Evolutionary conservation across 2,888 invertebrate genomes (phyloP), one percentile per base, ranked within the genome.

Genomic region (Trissolcus brochymenae): DNA sequence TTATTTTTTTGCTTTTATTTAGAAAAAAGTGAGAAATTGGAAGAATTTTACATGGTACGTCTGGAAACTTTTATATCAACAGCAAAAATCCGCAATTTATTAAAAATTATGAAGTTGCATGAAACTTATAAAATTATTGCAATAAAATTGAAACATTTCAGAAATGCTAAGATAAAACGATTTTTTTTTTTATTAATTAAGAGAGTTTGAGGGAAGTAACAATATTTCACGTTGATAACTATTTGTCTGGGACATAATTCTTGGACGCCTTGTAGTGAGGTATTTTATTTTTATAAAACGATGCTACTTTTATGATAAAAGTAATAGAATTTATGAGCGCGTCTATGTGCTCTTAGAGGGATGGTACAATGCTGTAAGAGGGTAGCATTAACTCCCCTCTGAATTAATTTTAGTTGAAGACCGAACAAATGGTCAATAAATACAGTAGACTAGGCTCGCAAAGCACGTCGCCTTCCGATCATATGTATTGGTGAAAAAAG

Each of bases 361-460:
- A 53, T 35, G 65, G 57, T 19, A 59, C 40, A 64, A 72, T 62
- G 67, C 2, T 59, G 49, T 25, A 67, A 14, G 59, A 74, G 67
- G 67, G 66, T 55, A 67, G 46, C 46, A 57, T 72, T 68, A 64
- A 67, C 54, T 73, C 64, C 77, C 77, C 77, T 73, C 17, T 25
- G 72, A 68, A 72, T 77, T 72, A 73, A 77, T 78, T 78, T 70
- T 54, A 73, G 60, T 61, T 41, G 56, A 54, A 73, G 60, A 73
- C 61, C 19, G 68, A 66, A 74, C 77, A 78, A 78, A 78, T 78
- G 77, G 68, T 78, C 78, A 78, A 78, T 78, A 78, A 78, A 78
- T 71, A 75, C 40, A 55, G 53, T 29, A 53, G 67, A 43, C 54
- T 57, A 65, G 40, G 65, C 54, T 67, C 60, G 64, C 67, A 64